Conservation (phyloP, 2,113 vertebrate genomes). For the Poeciliopsis prolifica region DNA sequence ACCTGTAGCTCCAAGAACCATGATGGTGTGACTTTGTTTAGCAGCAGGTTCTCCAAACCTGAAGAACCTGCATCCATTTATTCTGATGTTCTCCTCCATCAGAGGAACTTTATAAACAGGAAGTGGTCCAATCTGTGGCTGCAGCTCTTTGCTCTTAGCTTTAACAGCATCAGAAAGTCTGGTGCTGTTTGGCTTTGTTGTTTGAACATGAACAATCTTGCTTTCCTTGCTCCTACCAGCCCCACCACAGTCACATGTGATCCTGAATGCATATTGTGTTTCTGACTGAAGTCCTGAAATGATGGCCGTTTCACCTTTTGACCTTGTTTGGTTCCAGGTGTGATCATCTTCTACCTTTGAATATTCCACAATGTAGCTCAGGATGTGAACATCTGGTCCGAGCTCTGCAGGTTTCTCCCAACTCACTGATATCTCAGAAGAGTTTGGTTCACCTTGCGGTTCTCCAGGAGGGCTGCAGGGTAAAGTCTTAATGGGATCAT, state of each 20-base stretch:
- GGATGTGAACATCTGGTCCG: conserved; percentile 7
- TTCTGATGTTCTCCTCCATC: conserved; percentile 10
- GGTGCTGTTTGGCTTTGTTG: background rate
- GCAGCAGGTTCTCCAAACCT: background rate
- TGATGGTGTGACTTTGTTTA: conserved; percentile 9
- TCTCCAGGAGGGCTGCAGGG: background rate
- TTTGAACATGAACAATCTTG: background rate
- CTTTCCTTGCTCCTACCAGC: conserved; percentile 47
- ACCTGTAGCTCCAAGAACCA: conserved; percentile 32
- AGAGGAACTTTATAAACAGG: background rate
- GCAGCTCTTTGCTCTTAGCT: no score
- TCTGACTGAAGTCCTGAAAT: conserved; percentile 31
- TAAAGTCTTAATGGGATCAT: background rate
- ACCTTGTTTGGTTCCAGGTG: background rate
- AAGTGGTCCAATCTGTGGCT: no score
- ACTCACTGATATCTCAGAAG: conserved; percentile 12
- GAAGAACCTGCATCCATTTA: no score
- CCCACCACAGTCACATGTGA: conserved; percentile 51
- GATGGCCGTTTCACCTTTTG: conserved; percentile 1
- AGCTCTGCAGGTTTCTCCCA: conserved; percentile 25
- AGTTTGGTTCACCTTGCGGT: conserved; percentile 11
- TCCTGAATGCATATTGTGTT: conserved; percentile 42
- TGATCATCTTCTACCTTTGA: background rate
- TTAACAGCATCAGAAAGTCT: no score
- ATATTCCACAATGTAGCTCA: conserved; percentile 21